Conservation (phyloP, 2,113 vertebrate genomes). For the Syngnathus floridae region DNA sequence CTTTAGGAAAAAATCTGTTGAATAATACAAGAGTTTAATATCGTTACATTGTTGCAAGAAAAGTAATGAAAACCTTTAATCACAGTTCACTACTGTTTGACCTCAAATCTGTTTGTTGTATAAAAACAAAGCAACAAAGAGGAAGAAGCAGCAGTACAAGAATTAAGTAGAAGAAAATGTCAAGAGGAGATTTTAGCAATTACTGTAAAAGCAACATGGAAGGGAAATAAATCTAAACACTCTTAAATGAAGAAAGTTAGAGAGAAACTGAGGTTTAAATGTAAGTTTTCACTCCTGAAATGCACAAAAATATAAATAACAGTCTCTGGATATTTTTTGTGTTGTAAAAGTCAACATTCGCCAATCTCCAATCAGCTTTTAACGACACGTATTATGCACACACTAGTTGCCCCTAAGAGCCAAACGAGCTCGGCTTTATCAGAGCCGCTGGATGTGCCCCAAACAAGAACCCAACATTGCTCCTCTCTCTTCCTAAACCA, state of each 20-base stretch:
- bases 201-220: background rate
- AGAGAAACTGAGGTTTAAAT: no score
- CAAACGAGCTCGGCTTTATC: background rate
- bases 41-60: no score
- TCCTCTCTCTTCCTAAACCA: constrained; percentile 40
- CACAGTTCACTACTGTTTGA: no score
- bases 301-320: background rate
- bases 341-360: background rate
- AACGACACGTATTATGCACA: background rate
- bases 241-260: no score
- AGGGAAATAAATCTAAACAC: no score
- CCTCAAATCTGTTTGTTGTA: no score
- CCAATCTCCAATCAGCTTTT: background rate
- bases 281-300: background rate
- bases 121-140: background rate
- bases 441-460: background rate
- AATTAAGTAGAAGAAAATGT: background rate
- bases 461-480: constrained; percentile 6
- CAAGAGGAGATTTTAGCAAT: background rate
- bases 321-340: no score
- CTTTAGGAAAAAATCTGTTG: no score
- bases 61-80: no score
- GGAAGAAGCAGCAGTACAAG: background rate
- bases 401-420: background rate
- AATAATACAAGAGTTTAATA: no score